These are phyloP conservation scores for Loxodonta africana DNA, from an alignment of 2,113 vertebrate species.

Conservation along the genomic window DNA sequence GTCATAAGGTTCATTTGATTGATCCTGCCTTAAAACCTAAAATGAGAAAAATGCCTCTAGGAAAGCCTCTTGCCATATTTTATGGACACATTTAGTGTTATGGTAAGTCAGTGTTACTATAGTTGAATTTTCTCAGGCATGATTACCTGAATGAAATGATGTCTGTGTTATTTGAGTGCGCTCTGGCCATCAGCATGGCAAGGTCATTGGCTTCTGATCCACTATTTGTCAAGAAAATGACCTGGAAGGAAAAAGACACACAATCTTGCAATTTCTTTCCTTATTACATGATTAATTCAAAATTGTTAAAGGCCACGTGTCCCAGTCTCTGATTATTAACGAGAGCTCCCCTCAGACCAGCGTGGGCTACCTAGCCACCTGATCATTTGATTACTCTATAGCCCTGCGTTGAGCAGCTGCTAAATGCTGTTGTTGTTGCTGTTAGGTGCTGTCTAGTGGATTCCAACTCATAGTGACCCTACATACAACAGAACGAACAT, in stretches of 20 bases:
- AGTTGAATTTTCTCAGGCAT: background rate
- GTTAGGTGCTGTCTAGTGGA: no score
- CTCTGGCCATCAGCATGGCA: constrained; percentile 95
- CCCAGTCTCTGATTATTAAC: background rate
- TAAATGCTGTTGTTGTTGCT: background rate
- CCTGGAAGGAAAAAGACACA: constrained; percentile 85
- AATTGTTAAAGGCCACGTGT: background rate
- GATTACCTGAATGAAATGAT: constrained; percentile 95
- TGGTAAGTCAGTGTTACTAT: background rate
- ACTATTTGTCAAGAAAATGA: constrained; percentile 95
- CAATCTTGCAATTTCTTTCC: background rate
- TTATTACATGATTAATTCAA: background rate
- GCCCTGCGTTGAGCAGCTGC: background rate
- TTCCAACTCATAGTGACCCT: no score
- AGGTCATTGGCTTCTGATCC: constrained; percentile 98
- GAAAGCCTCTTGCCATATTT: background rate
- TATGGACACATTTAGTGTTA: background rate
- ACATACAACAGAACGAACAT: no score
- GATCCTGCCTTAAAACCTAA: background rate
- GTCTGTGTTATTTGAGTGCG: constrained; percentile 92
- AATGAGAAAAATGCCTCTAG: background rate
- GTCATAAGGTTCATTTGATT: background rate
- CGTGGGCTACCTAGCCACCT: background rate
- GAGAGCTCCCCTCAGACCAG: background rate
- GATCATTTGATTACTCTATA: background rate